phyloP scores from a whole-genome alignment of 1,140 invertebrate species.

The Nephila pilipes region DNA sequence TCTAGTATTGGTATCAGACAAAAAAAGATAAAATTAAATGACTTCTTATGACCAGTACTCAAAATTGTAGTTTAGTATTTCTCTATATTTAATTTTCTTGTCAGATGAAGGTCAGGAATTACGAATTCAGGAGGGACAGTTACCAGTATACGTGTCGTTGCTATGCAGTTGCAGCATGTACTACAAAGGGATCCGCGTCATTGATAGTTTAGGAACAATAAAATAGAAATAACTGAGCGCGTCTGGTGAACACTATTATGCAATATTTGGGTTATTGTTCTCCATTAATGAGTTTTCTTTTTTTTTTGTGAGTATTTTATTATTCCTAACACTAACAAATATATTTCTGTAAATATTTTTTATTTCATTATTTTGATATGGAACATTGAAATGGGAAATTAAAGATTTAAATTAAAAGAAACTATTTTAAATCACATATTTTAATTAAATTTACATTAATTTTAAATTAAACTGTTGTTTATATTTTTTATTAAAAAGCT shows the following conservation, averaged over 20 bases:
- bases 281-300: too few species aligned
- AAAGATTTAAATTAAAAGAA: too few species aligned
- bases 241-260: neutral
- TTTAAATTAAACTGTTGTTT: too few species aligned
- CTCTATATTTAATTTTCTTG: slow-evolving; percentile 45
- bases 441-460: too few species aligned
- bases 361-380: too few species aligned
- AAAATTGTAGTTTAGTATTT: slow-evolving; percentile 32
- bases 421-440: too few species aligned
- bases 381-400: too few species aligned
- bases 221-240: neutral
- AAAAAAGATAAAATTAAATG: neutral
- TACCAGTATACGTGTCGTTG: slow-evolving; percentile 65
- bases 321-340: too few species aligned
- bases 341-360: too few species aligned
- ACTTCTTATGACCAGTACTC: neutral
- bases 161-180: slow-evolving; percentile 55
- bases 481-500: too few species aligned
- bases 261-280: neutral
- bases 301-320: too few species aligned
- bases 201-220: slow-evolving; percentile 22
- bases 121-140: slow-evolving; percentile 63
- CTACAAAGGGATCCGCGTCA: neutral
- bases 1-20: neutral
- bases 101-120: slow-evolving; percentile 66